Conservation (phyloP, 2,888 invertebrate genomes). For the Leucoma salicis region DNA sequence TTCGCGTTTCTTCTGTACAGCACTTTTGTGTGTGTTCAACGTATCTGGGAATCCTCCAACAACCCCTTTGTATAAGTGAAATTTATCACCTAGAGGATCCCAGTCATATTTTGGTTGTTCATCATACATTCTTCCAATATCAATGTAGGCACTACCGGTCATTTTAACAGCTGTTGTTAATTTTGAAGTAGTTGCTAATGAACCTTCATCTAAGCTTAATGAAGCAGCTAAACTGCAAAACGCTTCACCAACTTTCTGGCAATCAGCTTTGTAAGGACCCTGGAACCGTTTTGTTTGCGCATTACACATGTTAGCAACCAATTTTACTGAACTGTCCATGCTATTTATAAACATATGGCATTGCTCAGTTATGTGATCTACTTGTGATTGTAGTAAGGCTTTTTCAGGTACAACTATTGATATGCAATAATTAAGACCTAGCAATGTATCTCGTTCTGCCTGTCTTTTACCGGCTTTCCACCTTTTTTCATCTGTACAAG, state of each 20-base stretch:
- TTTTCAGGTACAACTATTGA: slow-evolving; percentile 93
- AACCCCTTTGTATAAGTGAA: slow-evolving; percentile 97
- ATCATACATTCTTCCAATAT: slow-evolving; percentile 93
- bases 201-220: slow-evolving; percentile 89
- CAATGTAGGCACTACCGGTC: slow-evolving; percentile 94
- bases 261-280: slow-evolving; percentile 93
- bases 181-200: slow-evolving; percentile 83
- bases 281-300: slow-evolving; percentile 95
- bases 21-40: slow-evolving; percentile 93
- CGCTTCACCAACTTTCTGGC: slow-evolving; percentile 93
- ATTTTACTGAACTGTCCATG: slow-evolving; percentile 94
- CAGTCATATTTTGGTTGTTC: slow-evolving; percentile 95
- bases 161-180: slow-evolving; percentile 91
- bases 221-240: slow-evolving; percentile 93
- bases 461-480: slow-evolving; percentile 98
- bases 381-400: slow-evolving; percentile 86
- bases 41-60: slow-evolving; percentile 95
- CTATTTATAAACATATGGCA: slow-evolving; percentile 91
- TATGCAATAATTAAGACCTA: slow-evolving; percentile 95
- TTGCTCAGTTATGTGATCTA: slow-evolving; percentile 92
- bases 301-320: slow-evolving; percentile 88
- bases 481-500: slow-evolving; percentile 97
- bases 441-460: slow-evolving; percentile 96
- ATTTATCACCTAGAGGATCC: slow-evolving; percentile 94
- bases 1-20: slow-evolving; percentile 94